phyloP scores from a whole-genome alignment of 1,140 invertebrate genomes.

The Drosophila azteca region DNA sequence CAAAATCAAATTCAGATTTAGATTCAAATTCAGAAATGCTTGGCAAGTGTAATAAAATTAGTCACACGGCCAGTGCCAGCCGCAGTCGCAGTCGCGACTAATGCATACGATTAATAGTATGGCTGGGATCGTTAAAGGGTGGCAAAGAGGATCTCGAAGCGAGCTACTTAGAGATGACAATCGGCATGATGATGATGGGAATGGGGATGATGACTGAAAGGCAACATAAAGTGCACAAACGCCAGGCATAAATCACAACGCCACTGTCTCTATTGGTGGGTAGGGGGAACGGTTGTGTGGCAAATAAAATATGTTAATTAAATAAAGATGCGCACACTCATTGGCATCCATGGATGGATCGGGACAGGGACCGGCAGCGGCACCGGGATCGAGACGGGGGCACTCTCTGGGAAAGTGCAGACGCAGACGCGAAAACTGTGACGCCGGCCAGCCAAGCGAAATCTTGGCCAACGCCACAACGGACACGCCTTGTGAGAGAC shows the following conservation, averaged over 20 bases:
- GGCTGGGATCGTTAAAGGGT: constrained; percentile 9
- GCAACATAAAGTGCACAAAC: constrained; percentile 53
- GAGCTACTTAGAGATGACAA: constrained; percentile 54
- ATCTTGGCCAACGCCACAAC: constrained; percentile 60
- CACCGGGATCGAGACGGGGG: background rate
- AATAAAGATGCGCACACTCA: constrained; percentile 67
- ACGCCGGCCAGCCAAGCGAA: constrained; percentile 74
- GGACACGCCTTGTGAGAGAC: constrained; percentile 73
- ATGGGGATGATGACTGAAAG: constrained; percentile 41
- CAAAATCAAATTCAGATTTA: constrained; percentile 38
- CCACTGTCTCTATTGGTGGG: constrained; percentile 9
- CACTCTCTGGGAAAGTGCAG: constrained; percentile 20
- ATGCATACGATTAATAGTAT: constrained; percentile 68
- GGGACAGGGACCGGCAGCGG: background rate
- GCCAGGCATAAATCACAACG: constrained; percentile 59
- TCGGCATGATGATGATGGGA: constrained; percentile 14
- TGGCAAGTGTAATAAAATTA: constrained; percentile 64
- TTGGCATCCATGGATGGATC: constrained; percentile 46
- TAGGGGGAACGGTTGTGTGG: background rate
- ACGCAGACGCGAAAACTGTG: constrained; percentile 69
- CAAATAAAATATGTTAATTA: constrained; percentile 77
- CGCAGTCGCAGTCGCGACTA: constrained; percentile 59
- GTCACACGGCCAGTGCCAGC: constrained; percentile 60
- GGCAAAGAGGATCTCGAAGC: constrained; percentile 28
- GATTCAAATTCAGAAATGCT: constrained; percentile 33